A percentile compares a stretch with the other conserved stretches of the same genome.
Evolutionary conservation across 2,113 vertebrate genomes (phyloP).

Genomic region (Neotoma lepida): DNA sequence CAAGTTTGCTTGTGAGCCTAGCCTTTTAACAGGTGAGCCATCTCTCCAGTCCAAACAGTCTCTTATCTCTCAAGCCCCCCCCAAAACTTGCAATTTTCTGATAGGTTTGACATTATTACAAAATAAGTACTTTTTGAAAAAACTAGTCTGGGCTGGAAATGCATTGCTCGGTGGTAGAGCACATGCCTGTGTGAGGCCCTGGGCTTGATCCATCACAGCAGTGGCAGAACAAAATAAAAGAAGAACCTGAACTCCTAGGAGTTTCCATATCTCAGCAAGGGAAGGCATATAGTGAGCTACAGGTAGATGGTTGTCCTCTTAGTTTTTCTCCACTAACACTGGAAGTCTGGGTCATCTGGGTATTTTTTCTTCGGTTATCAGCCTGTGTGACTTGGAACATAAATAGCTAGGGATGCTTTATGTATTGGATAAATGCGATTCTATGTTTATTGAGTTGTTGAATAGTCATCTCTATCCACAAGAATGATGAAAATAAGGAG

Average conservation of each 20-base stretch:
- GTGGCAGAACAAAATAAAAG: not conserved
- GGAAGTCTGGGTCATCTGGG: not conserved
- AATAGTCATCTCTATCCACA: not conserved
- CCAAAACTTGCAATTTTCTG: not conserved
- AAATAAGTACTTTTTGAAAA: slow-evolving; percentile 11
- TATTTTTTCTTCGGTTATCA: slow-evolving; percentile 35
- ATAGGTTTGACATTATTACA: slow-evolving; percentile 13
- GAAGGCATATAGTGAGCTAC: not conserved
- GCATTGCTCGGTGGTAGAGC: not conserved
- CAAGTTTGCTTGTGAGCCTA: not conserved
- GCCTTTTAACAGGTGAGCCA: not conserved
- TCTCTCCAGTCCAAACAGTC: not conserved
- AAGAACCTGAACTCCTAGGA: not conserved
- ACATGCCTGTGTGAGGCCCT: not conserved
- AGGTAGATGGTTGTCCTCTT: not conserved
- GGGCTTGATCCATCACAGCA: not conserved
- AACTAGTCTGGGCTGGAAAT: not conserved
- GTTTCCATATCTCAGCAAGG: not conserved
- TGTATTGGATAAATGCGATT: slow-evolving; percentile 42
- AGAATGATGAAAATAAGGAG: not conserved
- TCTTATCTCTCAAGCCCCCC: not conserved
- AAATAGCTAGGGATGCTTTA: not conserved
- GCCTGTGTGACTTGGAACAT: slow-evolving; percentile 40
- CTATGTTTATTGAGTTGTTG: slow-evolving; percentile 18
- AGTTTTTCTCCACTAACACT: not conserved